These are phyloP conservation scores for cattle (Bos taurus) DNA, from an alignment of 2,113 vertebrate species.

Conservation along the genomic window DNA sequence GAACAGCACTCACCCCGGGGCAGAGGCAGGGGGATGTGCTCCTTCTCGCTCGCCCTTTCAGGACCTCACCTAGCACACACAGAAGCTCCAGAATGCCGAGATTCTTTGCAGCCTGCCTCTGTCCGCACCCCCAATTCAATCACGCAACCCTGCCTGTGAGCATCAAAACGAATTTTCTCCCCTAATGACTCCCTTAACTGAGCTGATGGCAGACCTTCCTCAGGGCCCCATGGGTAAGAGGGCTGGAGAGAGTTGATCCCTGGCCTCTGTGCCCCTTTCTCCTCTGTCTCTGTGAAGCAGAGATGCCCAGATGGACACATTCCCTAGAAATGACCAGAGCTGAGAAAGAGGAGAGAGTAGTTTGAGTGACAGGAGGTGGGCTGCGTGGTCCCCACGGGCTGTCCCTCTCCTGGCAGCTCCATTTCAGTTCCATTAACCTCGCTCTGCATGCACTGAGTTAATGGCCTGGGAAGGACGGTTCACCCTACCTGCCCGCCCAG, in stretches of 20 bases:
- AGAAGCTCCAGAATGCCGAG: neutral
- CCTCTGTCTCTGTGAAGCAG: neutral
- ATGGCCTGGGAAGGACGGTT: neutral
- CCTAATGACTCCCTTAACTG: constrained; percentile 24
- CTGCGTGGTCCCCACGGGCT: neutral
- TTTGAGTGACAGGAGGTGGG: neutral
- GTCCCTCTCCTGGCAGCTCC: neutral
- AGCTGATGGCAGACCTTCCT: neutral
- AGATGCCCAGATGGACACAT: neutral
- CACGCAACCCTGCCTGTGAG: neutral
- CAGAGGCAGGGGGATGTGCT: neutral
- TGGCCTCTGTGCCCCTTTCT: neutral
- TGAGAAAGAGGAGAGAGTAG: too few species aligned
- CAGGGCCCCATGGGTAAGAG: neutral
- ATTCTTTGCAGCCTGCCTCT: neutral
- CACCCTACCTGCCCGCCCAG: neutral
- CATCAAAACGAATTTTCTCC: constrained; percentile 30
- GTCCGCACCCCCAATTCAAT: neutral
- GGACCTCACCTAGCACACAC: constrained; percentile 15
- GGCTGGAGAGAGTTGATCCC: neutral
- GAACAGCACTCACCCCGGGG: fast-evolving
- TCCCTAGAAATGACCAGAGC: neutral
- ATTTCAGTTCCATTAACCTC: constrained; percentile 18
- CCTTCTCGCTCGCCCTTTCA: neutral
- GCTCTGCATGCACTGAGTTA: neutral